Evolutionary conservation across 1,140 invertebrate genomes (phyloP), one percentile per base, ranked within the genome.

Genomic region (Asobara japonica): DNA sequence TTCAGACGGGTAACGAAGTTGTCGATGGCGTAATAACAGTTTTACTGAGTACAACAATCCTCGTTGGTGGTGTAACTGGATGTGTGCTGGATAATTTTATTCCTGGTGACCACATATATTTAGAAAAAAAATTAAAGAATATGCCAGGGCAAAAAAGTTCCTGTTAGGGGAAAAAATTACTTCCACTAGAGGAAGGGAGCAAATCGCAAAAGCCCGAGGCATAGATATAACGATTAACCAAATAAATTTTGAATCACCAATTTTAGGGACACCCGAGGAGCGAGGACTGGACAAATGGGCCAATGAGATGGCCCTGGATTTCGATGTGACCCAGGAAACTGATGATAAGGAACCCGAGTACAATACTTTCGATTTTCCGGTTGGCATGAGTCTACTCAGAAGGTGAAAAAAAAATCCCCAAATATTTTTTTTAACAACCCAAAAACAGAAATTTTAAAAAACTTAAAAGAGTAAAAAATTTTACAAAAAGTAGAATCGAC

Each of bases 21-120:
- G 75, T 92, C 11, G 93, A 96, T 77, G 92, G 94, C 51, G 91
- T 95, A 0, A 79, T 96, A 7, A 92, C 91, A 0, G 94, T 96
- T 13, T 83, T 97, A 41, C 86, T 96, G 16, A 94, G 93, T 18
- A 96, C 95, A 0, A 94, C 92, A 18, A 97, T 97, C 82, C 90
- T 97, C 61, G 92, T 97, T 1, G 95, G 94, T 0, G 95, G 95
- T 1, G 76, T 93, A 1, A 75, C 93, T 0, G 95, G 95, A 0
- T 96, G 94, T 80, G 73, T 96, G 18, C 82, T 97, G 66, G 96
- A 97, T 82, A 96, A 97, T 81, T 85, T 94, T 0, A 93, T 97
- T 74, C 95, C 95, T 79, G 95, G 95, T 95, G 88, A 74, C n/a
- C n/a, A n/a, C n/a, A n/a, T n/a, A n/a, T n/a, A n/a, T n/a, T n/a